These are phyloP conservation scores for Emmelina monodactyla DNA, from an alignment of 2,888 invertebrate genomes.

Conservation along the genomic window DNA sequence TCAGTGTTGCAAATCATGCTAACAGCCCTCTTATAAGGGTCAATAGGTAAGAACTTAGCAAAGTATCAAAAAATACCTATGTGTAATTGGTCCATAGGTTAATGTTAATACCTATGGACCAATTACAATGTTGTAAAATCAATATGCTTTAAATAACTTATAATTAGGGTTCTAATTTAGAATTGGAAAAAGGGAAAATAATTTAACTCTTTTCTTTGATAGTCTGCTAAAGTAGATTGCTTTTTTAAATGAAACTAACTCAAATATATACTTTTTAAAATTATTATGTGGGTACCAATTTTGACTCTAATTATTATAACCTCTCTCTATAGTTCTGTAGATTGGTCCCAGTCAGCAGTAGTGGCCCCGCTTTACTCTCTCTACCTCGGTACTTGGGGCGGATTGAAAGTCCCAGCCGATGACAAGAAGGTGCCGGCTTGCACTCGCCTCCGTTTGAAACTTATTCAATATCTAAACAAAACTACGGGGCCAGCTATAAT, in stretches of 20 bases:
- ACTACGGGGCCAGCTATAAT: slow-evolving; percentile 75
- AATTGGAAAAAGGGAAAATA: too few relatives aligned
- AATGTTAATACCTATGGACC: too few relatives aligned
- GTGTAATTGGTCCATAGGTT: too few relatives aligned
- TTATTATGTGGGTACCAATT: too few relatives aligned
- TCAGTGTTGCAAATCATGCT: slow-evolving; percentile 87
- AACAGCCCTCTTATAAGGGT: slow-evolving; percentile 85
- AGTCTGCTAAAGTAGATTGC: slow-evolving; percentile 1
- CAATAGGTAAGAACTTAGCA: slow-evolving; percentile 72
- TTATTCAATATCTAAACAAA: slow-evolving; percentile 82
- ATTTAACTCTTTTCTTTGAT: not conserved
- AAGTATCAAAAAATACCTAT: too few relatives aligned
- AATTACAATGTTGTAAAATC: too few relatives aligned
- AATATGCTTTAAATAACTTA: too few relatives aligned
- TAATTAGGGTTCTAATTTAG: too few relatives aligned
- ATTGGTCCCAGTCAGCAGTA: slow-evolving; percentile 76
- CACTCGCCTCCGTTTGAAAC: slow-evolving; percentile 83
- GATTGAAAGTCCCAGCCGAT: slow-evolving; percentile 68
- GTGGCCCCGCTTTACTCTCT: slow-evolving; percentile 80
- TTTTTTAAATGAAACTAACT: too few relatives aligned
- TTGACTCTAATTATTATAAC: too few relatives aligned
- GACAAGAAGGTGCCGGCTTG: slow-evolving; percentile 80
- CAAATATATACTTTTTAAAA: too few relatives aligned
- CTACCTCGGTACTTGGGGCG: slow-evolving; percentile 75
- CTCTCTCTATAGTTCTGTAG: slow-evolving; percentile 67